phyloP scores from a whole-genome alignment of 2,888 invertebrate species.

The Dicyrtoma fusca region DNA sequence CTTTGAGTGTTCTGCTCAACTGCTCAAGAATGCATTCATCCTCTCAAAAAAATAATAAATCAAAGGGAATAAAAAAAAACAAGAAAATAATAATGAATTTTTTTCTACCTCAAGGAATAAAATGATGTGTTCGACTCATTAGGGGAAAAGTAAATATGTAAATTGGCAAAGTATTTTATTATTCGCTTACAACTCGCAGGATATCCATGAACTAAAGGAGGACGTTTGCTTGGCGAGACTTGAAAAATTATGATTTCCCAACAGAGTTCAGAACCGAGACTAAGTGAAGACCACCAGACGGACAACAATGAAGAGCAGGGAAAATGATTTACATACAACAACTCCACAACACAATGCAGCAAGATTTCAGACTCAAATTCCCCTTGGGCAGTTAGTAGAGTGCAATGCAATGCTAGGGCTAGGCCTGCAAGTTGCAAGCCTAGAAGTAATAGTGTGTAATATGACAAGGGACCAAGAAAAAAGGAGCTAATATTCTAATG shows the following conservation, averaged over 20 bases:
- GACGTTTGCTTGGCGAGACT: too few species aligned
- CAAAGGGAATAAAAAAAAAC: conserved; percentile 4
- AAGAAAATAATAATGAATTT: conserved; percentile 19
- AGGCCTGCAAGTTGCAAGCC: too few species aligned
- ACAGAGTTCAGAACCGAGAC: not conserved
- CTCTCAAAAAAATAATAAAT: conserved; percentile 14
- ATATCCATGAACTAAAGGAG: conserved; percentile 22
- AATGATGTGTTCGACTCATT: conserved; percentile 28
- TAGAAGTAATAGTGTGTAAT: too few species aligned
- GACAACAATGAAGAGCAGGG: conserved; percentile 16
- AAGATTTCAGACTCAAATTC: too few species aligned
- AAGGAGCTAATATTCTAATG: conserved; percentile 15
- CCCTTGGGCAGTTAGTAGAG: too few species aligned
- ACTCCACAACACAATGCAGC: too few species aligned
- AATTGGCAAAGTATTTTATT: conserved; percentile 31
- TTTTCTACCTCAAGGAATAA: conserved; percentile 10
- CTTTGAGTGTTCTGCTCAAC: not conserved
- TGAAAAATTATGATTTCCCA: conserved; percentile 28
- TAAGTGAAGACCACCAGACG: not conserved
- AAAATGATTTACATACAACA: conserved; percentile 7
- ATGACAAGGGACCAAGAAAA: not conserved
- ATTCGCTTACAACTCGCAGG: conserved; percentile 20
- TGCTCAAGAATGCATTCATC: not conserved
- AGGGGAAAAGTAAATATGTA: conserved; percentile 32
- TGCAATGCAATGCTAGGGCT: too few species aligned